Base-by-base conservation (phyloP, 2,113 vertebrate genomes). In the Chaenocephalus aceratus region DNA sequence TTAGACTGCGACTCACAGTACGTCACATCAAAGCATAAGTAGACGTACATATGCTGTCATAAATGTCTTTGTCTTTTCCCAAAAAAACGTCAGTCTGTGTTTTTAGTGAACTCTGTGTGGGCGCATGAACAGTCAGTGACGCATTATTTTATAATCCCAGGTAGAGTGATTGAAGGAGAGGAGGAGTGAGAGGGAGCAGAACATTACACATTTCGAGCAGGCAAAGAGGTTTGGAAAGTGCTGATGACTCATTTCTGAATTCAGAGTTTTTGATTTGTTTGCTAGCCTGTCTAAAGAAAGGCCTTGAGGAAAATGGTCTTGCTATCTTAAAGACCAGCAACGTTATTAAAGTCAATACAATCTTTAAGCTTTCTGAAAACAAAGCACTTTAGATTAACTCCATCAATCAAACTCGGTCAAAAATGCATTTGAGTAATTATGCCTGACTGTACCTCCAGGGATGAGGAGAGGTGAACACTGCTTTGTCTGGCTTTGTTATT, bases 1-100 rank as follows among this genome's bases (percentile, higher is more conserved):
- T 72, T 67, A 88, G 69, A 77, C 60, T 10, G 18, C 92, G 82
- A 91, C 52, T 87, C 86, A 91, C 4, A 3, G 14, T 18, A 14
- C 91, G 90, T 90, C 70, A 83, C 77, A 88, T 85, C 81, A 59
- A 60, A 51, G 34, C 52, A 5, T 30, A 30, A 30, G 30, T 30
- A 30, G 3, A 30, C 30, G 30, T 30, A 30, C 2, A 26, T 26
- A 2, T 15, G 45, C 48, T 49, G 34, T 12, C 11, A 21, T 72
- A 77, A 30, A 26, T 12, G 16, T 69, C 10, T 58, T 13, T 58
- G 57, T 36, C 10, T 36, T 14, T 48, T 76, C 10, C n/a, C 4
- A 15, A 59, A 49, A 0, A 45, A 45, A 59, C 12, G 68, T 1
- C 1, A 9, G 57, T 62, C 34, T 52, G 23, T 23, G n/a, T 63